Evolutionary conservation across 2,113 vertebrate species (phyloP), one percentile per base, ranked within the genome.

Genomic region (Aegithalos caudatus): DNA sequence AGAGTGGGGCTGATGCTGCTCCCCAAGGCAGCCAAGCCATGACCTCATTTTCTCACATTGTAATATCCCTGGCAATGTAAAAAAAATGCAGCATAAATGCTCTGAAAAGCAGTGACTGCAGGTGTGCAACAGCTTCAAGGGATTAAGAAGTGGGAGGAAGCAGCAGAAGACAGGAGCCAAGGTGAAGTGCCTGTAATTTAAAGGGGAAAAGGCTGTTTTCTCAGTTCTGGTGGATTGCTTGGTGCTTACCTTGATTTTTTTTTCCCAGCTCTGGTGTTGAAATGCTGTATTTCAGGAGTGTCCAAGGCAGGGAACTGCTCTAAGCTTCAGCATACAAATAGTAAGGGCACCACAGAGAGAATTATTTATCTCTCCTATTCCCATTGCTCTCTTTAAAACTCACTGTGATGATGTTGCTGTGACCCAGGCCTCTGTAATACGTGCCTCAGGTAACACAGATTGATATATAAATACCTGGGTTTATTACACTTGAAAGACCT

Each of bases 401-500:
- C 81, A 24, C 85, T 70, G 37, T 73, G 90, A 94, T 47, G 88
- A 86, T 90, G 90, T 88, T 92, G 76, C 88, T 92, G 10, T 94
- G 94, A 96, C 79, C 92, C 80, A 88, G 69, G 76, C 67, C 82
- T 53, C 82, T 53, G 10, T 64, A 88, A 64, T 90, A 78, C 67
- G 86, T 95, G 94, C 94, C 86, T 94, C 86, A 92, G 95, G 96
- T 86, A 96, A 96, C 17, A 0, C 67, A 90, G 94, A 94, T 83
- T 97, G 96, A 93, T 94, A 92, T 71, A 95, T 86, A 96, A 96
- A 96, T 90, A 93, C 79, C 79, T 78, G 88, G 48, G 88, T 92
- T 96, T 95, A 94, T 96, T 94, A 90, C 65, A 24, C 76, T 86
- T 81, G 88, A 96, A 96, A 96, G 90, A 92, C 92, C 92, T 95